These are phyloP conservation scores for Bombus haemorrhoidalis DNA, from an alignment of 1,140 invertebrate genomes.

Conservation along the genomic window DNA sequence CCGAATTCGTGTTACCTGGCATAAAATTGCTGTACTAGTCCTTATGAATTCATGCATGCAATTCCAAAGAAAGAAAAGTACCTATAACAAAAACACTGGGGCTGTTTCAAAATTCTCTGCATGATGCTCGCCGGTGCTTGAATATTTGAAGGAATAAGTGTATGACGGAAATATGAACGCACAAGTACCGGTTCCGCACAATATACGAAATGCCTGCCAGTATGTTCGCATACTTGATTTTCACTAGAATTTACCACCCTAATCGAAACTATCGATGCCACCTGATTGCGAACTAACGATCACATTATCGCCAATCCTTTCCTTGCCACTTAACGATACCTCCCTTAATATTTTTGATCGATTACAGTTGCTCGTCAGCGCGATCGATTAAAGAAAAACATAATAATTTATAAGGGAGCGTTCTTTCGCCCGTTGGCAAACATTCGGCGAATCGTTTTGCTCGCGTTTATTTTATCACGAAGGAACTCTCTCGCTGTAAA, in stretches of 20 bases:
- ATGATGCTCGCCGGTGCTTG: constrained; percentile 11
- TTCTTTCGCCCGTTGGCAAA: too few relatives aligned
- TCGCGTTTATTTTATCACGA: too few relatives aligned
- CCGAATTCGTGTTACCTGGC: background rate
- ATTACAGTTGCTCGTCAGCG: background rate
- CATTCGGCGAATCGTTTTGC: too few relatives aligned
- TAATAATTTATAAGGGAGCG: too few relatives aligned
- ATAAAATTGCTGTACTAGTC: background rate
- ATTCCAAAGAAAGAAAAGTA: constrained; percentile 27
- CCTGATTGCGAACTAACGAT: background rate
- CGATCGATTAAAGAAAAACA: too few relatives aligned
- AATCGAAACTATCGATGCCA: background rate
- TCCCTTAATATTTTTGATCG: background rate
- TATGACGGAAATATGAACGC: constrained; percentile 32
- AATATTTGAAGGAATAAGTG: constrained; percentile 36
- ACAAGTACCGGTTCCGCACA: constrained; percentile 18
- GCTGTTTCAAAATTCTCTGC: constrained; percentile 27
- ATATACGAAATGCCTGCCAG: constrained; percentile 2
- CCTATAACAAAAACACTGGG: constrained; percentile 9
- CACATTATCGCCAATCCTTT: background rate
- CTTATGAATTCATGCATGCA: constrained; percentile 27
- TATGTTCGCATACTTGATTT: constrained; percentile 19
- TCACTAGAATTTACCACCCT: background rate
- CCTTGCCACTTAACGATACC: fast-evolving
- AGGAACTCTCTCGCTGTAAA: too few relatives aligned